Evolutionary conservation across 2,797 vertebrate species (phyloP).

Genomic region (Sphenopsis melanotis): DNA sequence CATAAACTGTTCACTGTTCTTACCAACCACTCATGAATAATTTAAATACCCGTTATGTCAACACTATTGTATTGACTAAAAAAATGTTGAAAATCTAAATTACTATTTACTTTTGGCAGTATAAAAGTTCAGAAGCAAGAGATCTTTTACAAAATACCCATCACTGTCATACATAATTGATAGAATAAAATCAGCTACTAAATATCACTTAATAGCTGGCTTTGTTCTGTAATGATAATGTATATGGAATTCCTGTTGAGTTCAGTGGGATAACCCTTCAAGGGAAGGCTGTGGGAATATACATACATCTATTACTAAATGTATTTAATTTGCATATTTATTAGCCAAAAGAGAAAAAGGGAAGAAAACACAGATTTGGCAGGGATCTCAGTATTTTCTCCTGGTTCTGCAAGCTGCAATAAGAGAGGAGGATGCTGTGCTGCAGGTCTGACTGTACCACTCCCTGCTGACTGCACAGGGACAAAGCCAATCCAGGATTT

Average conservation of each 20-base stretch:
- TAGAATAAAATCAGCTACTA: background rate
- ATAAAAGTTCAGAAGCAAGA: background rate
- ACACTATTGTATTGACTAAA: background rate
- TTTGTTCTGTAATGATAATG: slow-evolving; percentile 9
- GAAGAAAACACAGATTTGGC: background rate
- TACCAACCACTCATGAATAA: background rate
- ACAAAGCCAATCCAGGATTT: background rate
- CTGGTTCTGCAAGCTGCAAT: background rate
- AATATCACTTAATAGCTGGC: background rate
- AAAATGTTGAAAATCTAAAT: background rate
- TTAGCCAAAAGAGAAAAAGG: background rate
- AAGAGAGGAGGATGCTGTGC: background rate
- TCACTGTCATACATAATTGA: background rate
- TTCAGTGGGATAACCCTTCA: background rate
- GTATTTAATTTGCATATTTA: background rate
- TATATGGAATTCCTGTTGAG: background rate
- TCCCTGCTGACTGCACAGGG: background rate
- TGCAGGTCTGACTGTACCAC: background rate
- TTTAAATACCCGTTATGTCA: background rate
- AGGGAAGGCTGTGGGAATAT: background rate
- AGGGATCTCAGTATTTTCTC: background rate
- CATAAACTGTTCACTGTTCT: background rate
- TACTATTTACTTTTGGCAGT: slow-evolving; percentile 10
- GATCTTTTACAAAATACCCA: background rate
- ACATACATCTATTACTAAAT: background rate